Percentiles rank a stretch among this genome's conserved stretches.
phyloP scores from a whole-genome alignment of 2,113 vertebrate genomes.

The Cichladusa arquata region DNA sequence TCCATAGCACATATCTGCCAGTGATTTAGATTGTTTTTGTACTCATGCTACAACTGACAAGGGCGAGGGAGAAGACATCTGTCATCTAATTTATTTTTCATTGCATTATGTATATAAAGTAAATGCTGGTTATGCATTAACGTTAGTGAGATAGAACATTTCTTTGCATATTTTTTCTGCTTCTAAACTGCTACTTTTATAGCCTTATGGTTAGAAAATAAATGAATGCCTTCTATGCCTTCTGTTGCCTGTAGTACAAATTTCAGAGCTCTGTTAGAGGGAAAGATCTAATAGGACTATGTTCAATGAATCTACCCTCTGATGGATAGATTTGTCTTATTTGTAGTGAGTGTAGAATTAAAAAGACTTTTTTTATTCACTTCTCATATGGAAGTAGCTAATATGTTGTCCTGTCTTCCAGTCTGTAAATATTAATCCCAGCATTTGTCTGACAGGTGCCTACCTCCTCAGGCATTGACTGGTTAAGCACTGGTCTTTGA shows the following conservation, averaged over 20 bases:
- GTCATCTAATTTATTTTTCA: slow-evolving; percentile 57
- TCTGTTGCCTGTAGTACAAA: not conserved
- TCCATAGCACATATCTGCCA: not conserved
- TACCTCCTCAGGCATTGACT: not conserved
- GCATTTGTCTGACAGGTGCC: not conserved
- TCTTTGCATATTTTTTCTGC: slow-evolving; percentile 7
- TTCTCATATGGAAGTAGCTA: not conserved
- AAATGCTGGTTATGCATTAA: slow-evolving; percentile 26
- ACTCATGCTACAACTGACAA: slow-evolving; percentile 18
- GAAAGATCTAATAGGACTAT: not conserved
- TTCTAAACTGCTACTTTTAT: slow-evolving; percentile 46
- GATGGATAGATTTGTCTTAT: not conserved
- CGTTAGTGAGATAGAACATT: not conserved
- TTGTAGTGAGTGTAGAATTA: not conserved
- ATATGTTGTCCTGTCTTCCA: not conserved
- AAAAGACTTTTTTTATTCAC: not conserved
- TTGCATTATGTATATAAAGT: slow-evolving; percentile 27
- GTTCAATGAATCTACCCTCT: not conserved
- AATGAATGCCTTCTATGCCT: slow-evolving; percentile 43
- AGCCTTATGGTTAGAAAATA: slow-evolving; percentile 40
- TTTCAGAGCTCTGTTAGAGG: not conserved
- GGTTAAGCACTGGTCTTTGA: not conserved
- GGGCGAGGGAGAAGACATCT: slow-evolving; percentile 11
- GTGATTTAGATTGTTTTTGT: slow-evolving; percentile 48
- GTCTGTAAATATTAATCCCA: not conserved